Conservation (phyloP, 2,113 vertebrate species). For the Chaetodon trifascialis region DNA sequence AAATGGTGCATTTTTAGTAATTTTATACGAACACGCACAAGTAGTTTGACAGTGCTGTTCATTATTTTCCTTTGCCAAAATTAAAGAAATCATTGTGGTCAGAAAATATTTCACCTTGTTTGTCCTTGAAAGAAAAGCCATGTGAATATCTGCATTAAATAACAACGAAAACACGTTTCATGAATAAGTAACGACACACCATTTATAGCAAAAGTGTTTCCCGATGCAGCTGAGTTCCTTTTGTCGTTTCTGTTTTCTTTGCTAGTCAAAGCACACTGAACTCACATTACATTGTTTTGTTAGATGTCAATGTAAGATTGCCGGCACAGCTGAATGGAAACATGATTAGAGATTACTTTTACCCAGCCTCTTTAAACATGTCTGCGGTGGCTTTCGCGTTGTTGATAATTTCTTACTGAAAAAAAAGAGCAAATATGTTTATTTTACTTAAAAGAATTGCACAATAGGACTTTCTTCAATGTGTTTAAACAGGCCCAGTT, state of each 20-base stretch:
- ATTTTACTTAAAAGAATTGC: slow-evolving; percentile 36
- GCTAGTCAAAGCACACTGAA: slow-evolving; percentile 55
- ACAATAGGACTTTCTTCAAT: slow-evolving; percentile 40
- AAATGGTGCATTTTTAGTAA: background rate
- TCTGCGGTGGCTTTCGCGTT: slow-evolving; percentile 28
- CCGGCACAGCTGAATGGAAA: slow-evolving; percentile 46
- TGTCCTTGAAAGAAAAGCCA: slow-evolving; percentile 48
- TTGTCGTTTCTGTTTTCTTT: slow-evolving; percentile 19
- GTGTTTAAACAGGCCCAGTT: slow-evolving; percentile 45
- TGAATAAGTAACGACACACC: slow-evolving; percentile 55
- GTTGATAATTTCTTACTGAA: slow-evolving; percentile 29
- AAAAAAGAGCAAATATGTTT: slow-evolving; percentile 46
- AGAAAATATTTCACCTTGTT: slow-evolving; percentile 47
- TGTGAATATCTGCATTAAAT: slow-evolving; percentile 46
- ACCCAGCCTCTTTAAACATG: slow-evolving; percentile 35
- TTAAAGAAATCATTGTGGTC: slow-evolving; percentile 41
- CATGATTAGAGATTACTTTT: slow-evolving; percentile 36
- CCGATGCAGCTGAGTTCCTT: slow-evolving; percentile 36
- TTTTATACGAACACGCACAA: background rate
- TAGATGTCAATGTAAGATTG: slow-evolving; percentile 47
- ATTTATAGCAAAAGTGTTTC: slow-evolving; percentile 58
- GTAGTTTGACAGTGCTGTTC: slow-evolving; percentile 12
- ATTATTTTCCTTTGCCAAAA: slow-evolving; percentile 28
- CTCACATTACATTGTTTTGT: slow-evolving; percentile 52
- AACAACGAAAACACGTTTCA: slow-evolving; percentile 57